phyloP scores from a whole-genome alignment of 2,888 invertebrate species.

The Pollenia angustigena region DNA sequence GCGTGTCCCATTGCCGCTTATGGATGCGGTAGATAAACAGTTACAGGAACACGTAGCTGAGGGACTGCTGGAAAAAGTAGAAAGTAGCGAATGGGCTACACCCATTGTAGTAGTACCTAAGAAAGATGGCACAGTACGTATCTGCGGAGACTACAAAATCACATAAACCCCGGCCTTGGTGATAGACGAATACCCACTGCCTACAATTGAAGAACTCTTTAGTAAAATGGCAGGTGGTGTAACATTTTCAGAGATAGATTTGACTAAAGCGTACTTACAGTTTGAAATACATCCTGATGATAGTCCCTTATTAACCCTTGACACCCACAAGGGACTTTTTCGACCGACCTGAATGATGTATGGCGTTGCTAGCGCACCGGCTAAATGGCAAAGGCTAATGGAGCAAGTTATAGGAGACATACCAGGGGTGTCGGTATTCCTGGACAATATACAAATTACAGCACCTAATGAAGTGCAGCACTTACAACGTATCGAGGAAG shows the following conservation, averaged over 20 bases:
- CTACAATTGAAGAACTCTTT: constrained; percentile 71
- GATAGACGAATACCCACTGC: constrained; percentile 58
- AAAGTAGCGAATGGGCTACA: no score
- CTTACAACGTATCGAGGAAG: constrained; percentile 73
- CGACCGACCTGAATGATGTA: constrained; percentile 77
- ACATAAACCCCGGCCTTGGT: neutral
- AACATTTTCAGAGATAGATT: constrained; percentile 74
- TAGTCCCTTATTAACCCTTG: constrained; percentile 78
- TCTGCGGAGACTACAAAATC: no score
- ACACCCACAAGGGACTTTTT: constrained; percentile 76
- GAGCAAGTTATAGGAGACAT: constrained; percentile 76
- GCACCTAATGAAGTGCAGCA: constrained; percentile 74
- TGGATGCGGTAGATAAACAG: no score
- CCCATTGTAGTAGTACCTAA: no score
- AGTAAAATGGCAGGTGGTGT: neutral
- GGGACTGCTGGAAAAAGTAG: no score
- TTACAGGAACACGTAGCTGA: no score
- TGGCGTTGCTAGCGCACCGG: constrained; percentile 79
- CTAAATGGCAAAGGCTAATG: constrained; percentile 78
- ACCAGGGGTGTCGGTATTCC: constrained; percentile 75
- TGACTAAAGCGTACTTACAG: constrained; percentile 79
- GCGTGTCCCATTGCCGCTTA: no score
- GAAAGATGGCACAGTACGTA: no score
- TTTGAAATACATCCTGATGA: constrained; percentile 55
- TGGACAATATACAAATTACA: constrained; percentile 72